phyloP scores from a whole-genome alignment of 2,797 vertebrate genomes.

The Xiphophorus birchmanni region DNA sequence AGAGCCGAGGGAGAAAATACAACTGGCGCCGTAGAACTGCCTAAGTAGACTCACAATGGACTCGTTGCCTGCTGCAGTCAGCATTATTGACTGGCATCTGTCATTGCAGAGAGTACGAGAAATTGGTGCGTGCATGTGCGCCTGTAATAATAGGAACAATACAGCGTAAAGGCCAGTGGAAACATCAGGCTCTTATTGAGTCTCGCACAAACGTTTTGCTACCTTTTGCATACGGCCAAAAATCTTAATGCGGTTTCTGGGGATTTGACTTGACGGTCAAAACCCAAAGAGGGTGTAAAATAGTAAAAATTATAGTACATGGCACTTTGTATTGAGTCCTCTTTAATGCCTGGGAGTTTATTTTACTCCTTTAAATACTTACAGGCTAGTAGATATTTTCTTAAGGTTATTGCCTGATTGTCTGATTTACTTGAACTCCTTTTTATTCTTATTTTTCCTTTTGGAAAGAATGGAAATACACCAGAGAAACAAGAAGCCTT shows the following conservation, averaged over 20 bases:
- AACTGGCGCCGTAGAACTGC: conserved; percentile 51
- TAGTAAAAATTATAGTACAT: neutral
- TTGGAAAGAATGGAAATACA: neutral
- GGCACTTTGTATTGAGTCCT: neutral
- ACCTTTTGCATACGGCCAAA: neutral
- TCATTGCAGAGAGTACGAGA: conserved; percentile 35
- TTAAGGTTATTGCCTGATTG: neutral
- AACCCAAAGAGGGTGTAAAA: neutral
- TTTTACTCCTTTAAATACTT: neutral
- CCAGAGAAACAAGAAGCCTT: neutral
- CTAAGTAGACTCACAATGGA: conserved; percentile 51
- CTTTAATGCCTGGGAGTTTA: neutral
- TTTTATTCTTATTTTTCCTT: neutral
- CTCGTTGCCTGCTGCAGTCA: conserved; percentile 66
- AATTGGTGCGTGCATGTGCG: conserved; percentile 7
- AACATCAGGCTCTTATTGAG: neutral
- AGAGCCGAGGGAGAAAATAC: conserved; percentile 44
- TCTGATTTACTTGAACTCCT: neutral
- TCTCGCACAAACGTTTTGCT: neutral
- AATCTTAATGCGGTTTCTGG: neutral
- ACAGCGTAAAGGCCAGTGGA: conserved; percentile 1
- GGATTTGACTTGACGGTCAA: neutral
- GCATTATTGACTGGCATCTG: conserved; percentile 72
- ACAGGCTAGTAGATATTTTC: neutral
- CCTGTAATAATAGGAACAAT: neutral